Conservation (phyloP, 1,140 invertebrate genomes). For the Formica selysi region DNA sequence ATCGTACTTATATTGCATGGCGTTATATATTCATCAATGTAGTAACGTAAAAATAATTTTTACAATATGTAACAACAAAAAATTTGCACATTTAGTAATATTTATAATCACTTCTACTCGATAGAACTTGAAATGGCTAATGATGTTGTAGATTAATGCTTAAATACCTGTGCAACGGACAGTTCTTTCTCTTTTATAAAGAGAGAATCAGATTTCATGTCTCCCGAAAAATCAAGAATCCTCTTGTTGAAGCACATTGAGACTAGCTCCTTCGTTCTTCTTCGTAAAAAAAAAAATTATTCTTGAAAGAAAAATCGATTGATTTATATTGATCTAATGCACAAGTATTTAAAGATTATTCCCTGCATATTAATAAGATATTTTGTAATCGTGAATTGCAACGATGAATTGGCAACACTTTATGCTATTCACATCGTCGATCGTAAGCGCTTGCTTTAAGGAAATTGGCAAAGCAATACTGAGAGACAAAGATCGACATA, state of each 20-base stretch:
- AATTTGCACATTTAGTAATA: slow-evolving; percentile 54
- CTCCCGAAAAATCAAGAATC: background rate
- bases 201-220: slow-evolving; percentile 1
- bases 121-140: slow-evolving; percentile 32
- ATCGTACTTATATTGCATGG: slow-evolving; percentile 40
- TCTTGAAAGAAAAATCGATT: background rate
- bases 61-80: slow-evolving; percentile 61
- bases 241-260: background rate
- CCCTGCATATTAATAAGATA: slow-evolving; percentile 33
- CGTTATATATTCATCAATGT: slow-evolving; percentile 64
- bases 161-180: background rate
- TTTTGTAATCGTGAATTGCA: slow-evolving; percentile 41
- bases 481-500: slow-evolving; percentile 36
- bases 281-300: slow-evolving; percentile 11
- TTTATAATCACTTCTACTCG: slow-evolving; percentile 27
- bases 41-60: slow-evolving; percentile 54
- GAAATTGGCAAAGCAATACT: slow-evolving; percentile 28
- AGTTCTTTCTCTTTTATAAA: background rate
- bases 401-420: slow-evolving; percentile 38
- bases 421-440: slow-evolving; percentile 43
- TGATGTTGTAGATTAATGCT: slow-evolving; percentile 9
- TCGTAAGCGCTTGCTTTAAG: slow-evolving; percentile 26
- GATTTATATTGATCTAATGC: background rate
- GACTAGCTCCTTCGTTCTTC: background rate
- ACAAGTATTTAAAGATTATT: slow-evolving; percentile 26